A percentile compares a stretch with the other conserved stretches of the same genome.
phyloP scores from a whole-genome alignment of 1,140 invertebrate species.

The Drosophila subobscura region DNA sequence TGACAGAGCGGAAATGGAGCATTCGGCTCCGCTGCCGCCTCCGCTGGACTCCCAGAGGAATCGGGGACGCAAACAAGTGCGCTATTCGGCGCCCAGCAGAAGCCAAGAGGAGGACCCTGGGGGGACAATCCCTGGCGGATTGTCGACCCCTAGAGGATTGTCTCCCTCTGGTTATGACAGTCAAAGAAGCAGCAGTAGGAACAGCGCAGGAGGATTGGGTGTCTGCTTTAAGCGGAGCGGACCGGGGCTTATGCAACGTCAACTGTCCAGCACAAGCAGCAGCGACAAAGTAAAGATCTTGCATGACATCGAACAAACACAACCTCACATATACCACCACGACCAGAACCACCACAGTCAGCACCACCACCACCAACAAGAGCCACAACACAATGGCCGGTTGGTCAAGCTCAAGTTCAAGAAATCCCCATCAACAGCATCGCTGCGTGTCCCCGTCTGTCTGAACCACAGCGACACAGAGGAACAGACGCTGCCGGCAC shows the following conservation, averaged over 20 bases:
- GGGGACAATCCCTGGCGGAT: conserved; percentile 14
- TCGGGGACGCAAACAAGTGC: conserved; percentile 54
- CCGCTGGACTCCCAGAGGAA: conserved; percentile 23
- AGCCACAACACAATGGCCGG: conserved; percentile 40
- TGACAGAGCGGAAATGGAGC: conserved; percentile 6
- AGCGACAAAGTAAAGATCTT: conserved; percentile 81
- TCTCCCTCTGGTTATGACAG: conserved; percentile 9
- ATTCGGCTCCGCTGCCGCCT: background rate
- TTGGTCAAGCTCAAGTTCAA: conserved; percentile 42
- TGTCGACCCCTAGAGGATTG: conserved; percentile 10
- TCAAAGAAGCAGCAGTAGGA: conserved; percentile 19
- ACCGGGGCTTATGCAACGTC: conserved; percentile 53
- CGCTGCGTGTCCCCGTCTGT: conserved; percentile 33
- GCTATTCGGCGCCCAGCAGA: conserved; percentile 47
- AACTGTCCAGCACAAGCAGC: conserved; percentile 62
- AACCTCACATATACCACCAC: conserved; percentile 34
- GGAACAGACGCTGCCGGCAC: conserved; percentile 6
- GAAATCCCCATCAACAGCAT: conserved; percentile 34
- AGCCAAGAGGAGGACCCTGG: conserved; percentile 38
- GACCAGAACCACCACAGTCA: conserved; percentile 4
- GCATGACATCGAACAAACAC: conserved; percentile 59
- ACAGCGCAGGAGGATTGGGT: conserved; percentile 22
- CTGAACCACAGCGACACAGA: conserved; percentile 8
- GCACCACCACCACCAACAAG: conserved; percentile 21
- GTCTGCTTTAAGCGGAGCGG: conserved; percentile 36